These are phyloP conservation scores for Cyrtorhinus lividipennis DNA, from an alignment of 1,140 invertebrate species.

Conservation along the genomic window DNA sequence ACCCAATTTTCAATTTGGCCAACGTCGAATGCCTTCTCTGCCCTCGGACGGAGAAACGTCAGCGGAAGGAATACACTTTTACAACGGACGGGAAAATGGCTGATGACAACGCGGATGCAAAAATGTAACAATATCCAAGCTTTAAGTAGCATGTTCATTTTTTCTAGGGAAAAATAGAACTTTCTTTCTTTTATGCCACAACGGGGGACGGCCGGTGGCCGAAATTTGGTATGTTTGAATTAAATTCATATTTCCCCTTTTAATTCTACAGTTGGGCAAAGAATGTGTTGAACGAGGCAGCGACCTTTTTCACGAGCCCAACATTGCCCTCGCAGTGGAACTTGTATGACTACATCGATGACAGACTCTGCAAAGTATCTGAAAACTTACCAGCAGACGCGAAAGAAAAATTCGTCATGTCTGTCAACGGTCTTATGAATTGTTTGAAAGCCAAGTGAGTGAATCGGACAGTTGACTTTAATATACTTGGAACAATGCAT, in stretches of 20 bases:
- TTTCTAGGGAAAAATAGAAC: conserved; percentile 48
- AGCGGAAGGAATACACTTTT: conserved; percentile 25
- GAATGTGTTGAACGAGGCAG: neutral
- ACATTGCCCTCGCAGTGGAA: neutral
- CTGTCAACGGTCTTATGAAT: conserved; percentile 48
- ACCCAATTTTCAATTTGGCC: conserved; percentile 47
- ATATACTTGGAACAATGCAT: neutral
- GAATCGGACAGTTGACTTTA: neutral
- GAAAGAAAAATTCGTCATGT: conserved; percentile 41
- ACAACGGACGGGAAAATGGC: conserved; percentile 10
- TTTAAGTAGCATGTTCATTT: conserved; percentile 43
- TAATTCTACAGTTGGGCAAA: neutral
- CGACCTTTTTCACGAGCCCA: neutral
- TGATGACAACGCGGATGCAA: neutral
- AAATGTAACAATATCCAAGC: conserved; percentile 38
- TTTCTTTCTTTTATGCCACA: too few relatives aligned
- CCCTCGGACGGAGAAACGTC: conserved; percentile 34
- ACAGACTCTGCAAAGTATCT: neutral
- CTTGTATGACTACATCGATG: neutral
- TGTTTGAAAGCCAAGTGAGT: conserved; percentile 39
- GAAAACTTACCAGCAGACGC: conserved; percentile 47
- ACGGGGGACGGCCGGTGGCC: too few relatives aligned
- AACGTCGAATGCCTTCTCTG: conserved; percentile 44
- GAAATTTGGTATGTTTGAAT: too few relatives aligned
- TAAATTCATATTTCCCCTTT: too few relatives aligned